Conservation (phyloP, 2,113 vertebrate genomes). For the Datnioides undecimradiatus region DNA sequence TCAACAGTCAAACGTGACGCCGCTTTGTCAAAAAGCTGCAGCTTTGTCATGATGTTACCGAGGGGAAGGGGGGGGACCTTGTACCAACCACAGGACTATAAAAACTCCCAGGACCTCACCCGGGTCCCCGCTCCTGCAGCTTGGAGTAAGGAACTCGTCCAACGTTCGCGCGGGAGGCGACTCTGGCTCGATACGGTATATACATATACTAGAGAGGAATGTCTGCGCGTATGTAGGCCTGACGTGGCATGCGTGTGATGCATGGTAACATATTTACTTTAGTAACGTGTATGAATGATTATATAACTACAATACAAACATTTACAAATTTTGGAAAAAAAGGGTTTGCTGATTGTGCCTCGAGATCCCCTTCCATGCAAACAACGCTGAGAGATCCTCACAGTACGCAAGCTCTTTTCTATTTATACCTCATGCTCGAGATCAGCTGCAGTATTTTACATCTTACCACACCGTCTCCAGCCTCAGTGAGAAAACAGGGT, state of each 20-base stretch:
- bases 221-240: constrained; percentile 63
- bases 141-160: constrained; percentile 19
- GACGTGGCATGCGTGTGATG: constrained; percentile 81
- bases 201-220: constrained; percentile 74
- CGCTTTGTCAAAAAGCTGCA: constrained; percentile 46
- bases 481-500: constrained; percentile 65
- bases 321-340: constrained; percentile 81
- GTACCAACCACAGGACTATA: constrained; percentile 41
- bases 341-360: constrained; percentile 79
- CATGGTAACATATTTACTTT: constrained; percentile 79
- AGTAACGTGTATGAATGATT: constrained; percentile 79
- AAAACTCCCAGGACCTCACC: constrained; percentile 36
- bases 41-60: constrained; percentile 17
- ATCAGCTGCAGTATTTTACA: constrained; percentile 41
- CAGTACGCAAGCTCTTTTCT: constrained; percentile 61
- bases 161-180: constrained; percentile 27
- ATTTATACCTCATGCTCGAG: constrained; percentile 45
- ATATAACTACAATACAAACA: constrained; percentile 85
- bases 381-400: constrained; percentile 71
- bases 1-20: constrained; percentile 43
- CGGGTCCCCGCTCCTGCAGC: constrained; percentile 1
- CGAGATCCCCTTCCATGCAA: constrained; percentile 79
- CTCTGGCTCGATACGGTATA: constrained; percentile 62
- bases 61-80: constrained; percentile 13
- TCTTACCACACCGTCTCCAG: constrained; percentile 41